Percentiles rank a stretch among this genome's conserved stretches.
These are phyloP conservation scores for Rissa tridactyla DNA, from an alignment of 2,113 vertebrate genomes.

Conservation along the genomic window DNA sequence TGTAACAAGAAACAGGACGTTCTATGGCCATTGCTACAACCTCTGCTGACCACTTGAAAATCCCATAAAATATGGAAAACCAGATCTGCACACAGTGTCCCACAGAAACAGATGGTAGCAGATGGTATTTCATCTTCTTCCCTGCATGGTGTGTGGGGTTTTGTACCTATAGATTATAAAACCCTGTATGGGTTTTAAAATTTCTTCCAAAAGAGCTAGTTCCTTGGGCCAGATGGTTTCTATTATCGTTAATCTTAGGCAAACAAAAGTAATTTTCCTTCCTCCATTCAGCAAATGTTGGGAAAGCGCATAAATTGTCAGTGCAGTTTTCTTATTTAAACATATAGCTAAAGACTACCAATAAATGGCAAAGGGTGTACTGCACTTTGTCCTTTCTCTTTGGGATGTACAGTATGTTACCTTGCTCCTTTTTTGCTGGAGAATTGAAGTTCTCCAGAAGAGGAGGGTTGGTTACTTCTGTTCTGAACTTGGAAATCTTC, in stretches of 20 bases:
- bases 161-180: neutral
- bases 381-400: neutral
- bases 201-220: neutral
- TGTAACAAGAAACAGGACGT: neutral
- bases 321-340: neutral
- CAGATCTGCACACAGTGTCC: neutral
- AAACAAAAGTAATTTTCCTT: neutral
- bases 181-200: neutral
- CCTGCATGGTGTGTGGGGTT: rapidly evolving
- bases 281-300: neutral
- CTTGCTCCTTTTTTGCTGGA: neutral
- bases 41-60: neutral
- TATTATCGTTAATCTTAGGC: neutral
- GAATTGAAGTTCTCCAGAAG: neutral
- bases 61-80: neutral
- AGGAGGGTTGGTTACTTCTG: neutral
- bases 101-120: neutral
- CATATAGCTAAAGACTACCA: neutral
- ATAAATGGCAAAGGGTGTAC: neutral
- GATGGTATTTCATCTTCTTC: neutral
- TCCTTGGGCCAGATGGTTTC: neutral
- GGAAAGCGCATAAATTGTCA: neutral
- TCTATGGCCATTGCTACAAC: neutral
- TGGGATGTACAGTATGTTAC: neutral
- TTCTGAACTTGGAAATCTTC: neutral